Conservation (phyloP, 2,888 invertebrate species). For the Cinara cedri region DNA sequence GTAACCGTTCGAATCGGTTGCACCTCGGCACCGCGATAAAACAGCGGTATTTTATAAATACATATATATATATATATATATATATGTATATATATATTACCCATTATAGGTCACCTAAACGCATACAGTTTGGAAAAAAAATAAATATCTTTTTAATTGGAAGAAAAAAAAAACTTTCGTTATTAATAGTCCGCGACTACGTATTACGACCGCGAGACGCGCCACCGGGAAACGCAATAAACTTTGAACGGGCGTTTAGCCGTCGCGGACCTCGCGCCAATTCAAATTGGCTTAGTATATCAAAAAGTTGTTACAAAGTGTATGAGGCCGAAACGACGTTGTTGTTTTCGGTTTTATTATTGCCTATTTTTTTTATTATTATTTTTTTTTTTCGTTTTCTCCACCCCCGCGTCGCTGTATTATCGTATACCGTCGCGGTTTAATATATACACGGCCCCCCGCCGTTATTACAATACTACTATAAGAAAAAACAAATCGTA, state of each 20-base stretch:
- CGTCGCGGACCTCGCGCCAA: not conserved
- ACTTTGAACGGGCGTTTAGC: slow-evolving; percentile 16
- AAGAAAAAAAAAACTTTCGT: not conserved
- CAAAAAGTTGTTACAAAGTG: slow-evolving; percentile 36
- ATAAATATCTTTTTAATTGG: not conserved
- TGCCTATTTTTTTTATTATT: not conserved
- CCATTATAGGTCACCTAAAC: no score
- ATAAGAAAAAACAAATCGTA: slow-evolving; percentile 26
- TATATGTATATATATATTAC: not conserved
- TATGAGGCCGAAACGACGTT: not conserved
- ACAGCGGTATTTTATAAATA: no score
- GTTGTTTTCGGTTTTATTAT: not conserved
- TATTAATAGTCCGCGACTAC: not conserved
- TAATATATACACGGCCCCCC: no score
- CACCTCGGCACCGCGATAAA: no score
- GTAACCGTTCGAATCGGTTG: no score
- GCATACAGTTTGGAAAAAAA: no score
- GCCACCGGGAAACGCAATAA: not conserved
- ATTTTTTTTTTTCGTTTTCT: not conserved
- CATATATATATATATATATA: not conserved
- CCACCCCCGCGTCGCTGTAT: no score
- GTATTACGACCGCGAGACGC: no score
- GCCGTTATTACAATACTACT: no score
- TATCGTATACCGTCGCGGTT: no score
- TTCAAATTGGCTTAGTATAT: slow-evolving; percentile 50